Evolutionary conservation across 2,888 invertebrate genomes (phyloP).

Genomic region (Hirtodrosophila confusa): DNA sequence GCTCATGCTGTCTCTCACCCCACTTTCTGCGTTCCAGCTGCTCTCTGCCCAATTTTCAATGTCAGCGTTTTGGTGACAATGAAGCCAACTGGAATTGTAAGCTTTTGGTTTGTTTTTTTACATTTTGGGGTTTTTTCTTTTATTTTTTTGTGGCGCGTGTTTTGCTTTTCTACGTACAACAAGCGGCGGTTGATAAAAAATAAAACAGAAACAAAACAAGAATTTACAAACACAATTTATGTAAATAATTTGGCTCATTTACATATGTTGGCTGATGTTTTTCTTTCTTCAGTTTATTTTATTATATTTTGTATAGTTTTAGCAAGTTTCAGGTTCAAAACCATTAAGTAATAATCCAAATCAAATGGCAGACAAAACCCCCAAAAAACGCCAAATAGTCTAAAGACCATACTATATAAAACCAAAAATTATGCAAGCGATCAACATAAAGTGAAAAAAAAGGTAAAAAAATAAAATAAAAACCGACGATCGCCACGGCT

Average conservation of each 20-base stretch:
- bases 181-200: no score
- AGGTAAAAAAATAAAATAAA: constrained; percentile 37
- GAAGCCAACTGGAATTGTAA: constrained; percentile 57
- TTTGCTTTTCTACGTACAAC: constrained; percentile 31
- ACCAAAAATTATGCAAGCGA: constrained; percentile 65
- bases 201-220: constrained; percentile 29
- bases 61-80: constrained; percentile 68
- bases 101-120: constrained; percentile 22
- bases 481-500: constrained; percentile 46
- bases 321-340: constrained; percentile 71
- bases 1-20: background rate
- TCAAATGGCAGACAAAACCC: constrained; percentile 56
- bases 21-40: constrained; percentile 35
- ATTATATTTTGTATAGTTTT: constrained; percentile 22
- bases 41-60: constrained; percentile 61
- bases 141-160: constrained; percentile 51
- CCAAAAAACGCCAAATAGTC: constrained; percentile 32
- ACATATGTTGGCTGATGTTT: constrained; percentile 41
- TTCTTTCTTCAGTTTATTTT: constrained; percentile 5
- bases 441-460: background rate
- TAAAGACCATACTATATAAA: constrained; percentile 16
- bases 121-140: constrained; percentile 12
- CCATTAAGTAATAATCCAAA: constrained; percentile 76
- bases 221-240: constrained; percentile 60
- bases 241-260: constrained; percentile 55